Conservation (phyloP, 2,113 vertebrate species). For the Chaetodon auriga region DNA sequence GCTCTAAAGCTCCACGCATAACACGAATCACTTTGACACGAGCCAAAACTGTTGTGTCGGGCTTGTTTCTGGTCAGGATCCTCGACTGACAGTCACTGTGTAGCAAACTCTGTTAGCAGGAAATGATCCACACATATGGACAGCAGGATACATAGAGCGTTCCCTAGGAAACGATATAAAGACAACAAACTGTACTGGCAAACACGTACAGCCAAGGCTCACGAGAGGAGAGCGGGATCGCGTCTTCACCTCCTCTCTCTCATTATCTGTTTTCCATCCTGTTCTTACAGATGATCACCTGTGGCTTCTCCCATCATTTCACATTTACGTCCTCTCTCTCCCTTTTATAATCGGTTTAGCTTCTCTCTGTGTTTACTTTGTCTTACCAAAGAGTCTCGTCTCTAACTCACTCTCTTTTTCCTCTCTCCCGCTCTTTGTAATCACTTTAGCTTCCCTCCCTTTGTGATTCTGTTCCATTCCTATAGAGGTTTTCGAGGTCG, state of each 20-base stretch:
- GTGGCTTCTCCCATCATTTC: conserved; percentile 49
- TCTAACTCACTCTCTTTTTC: conserved; percentile 27
- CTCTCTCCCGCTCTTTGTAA: conserved; percentile 37
- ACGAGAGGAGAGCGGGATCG: conserved; percentile 32
- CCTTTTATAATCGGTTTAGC: conserved; percentile 66
- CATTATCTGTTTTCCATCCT: conserved; percentile 61
- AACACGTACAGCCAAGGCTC: conserved; percentile 90
- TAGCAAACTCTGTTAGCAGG: conserved; percentile 88
- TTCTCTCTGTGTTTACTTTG: conserved; percentile 48
- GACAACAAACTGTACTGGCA: conserved; percentile 88
- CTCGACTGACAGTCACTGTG: conserved; percentile 84
- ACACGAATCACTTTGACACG: not conserved
- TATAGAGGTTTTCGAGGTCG: conserved; percentile 43
- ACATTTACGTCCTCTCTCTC: conserved; percentile 47
- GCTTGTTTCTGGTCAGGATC: conserved; percentile 84
- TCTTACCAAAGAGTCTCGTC: conserved; percentile 39
- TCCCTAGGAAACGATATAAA: conserved; percentile 97
- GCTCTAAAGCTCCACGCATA: not conserved
- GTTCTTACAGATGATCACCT: conserved; percentile 58
- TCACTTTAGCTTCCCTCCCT: conserved; percentile 49
- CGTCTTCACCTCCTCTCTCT: conserved; percentile 37
- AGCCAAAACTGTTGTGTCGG: conserved; percentile 78
- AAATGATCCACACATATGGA: conserved; percentile 95
- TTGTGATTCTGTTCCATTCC: conserved; percentile 53
- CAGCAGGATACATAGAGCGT: conserved; percentile 91